phyloP scores from a whole-genome alignment of 2,113 vertebrate species.

The Gallinago paraguaiae region DNA sequence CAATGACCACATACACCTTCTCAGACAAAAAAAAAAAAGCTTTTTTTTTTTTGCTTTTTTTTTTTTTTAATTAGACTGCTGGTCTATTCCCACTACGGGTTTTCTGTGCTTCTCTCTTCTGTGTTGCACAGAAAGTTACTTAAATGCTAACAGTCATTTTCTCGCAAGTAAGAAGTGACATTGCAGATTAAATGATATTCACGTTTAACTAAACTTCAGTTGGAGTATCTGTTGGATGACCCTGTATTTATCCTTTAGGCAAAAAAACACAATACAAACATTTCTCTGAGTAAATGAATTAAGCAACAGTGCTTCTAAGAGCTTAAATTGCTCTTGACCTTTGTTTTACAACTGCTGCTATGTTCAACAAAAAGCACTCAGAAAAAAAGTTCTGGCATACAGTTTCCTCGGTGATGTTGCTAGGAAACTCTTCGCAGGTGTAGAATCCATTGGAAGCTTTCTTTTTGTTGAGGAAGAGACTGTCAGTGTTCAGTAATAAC shows the following conservation, averaged over 20 bases:
- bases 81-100: not conserved
- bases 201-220: not conserved
- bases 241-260: not conserved
- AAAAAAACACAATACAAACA: not conserved
- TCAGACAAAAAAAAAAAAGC: not conserved
- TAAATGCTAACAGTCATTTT: not conserved
- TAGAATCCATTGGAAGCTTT: slow-evolving; percentile 40
- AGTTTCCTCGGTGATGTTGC: slow-evolving; percentile 49
- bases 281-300: not conserved
- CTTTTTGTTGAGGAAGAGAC: not conserved
- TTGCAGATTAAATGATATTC: not conserved
- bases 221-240: not conserved
- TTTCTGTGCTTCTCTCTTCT: not conserved
- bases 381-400: slow-evolving; percentile 6
- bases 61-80: not conserved
- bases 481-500: not conserved
- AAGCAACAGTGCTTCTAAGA: not conserved
- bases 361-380: slow-evolving; percentile 40
- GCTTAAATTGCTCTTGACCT: slow-evolving; percentile 54
- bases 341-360: slow-evolving; percentile 50
- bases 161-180: not conserved
- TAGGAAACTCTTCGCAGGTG: slow-evolving; percentile 58
- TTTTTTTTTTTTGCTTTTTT: not conserved
- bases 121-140: not conserved
- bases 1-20: not conserved